These are phyloP conservation scores for Puntigrus tetrazona DNA, from an alignment of 2,113 vertebrate species.

Conservation along the genomic window DNA sequence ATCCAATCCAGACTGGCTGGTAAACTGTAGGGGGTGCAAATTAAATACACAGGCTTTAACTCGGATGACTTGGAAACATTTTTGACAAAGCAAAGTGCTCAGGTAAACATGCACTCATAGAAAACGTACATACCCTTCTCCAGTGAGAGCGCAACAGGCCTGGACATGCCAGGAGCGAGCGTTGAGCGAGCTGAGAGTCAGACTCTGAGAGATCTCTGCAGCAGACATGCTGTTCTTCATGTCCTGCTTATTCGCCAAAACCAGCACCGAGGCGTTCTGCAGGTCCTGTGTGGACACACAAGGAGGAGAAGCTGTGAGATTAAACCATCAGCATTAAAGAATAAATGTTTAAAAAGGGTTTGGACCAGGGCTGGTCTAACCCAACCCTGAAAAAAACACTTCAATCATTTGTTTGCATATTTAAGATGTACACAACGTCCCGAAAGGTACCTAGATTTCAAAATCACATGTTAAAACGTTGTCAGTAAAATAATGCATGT, in stretches of 20 bases:
- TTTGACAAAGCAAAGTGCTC: background rate
- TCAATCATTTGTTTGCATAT: background rate
- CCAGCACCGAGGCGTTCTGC: constrained; percentile 76
- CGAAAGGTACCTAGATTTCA: background rate
- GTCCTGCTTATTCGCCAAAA: constrained; percentile 87
- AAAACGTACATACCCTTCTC: constrained; percentile 80
- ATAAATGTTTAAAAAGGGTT: background rate
- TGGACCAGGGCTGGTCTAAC: background rate
- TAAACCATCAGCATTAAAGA: background rate
- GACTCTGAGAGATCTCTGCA: constrained; percentile 78
- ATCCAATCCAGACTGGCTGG: constrained; percentile 82
- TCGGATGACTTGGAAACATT: background rate
- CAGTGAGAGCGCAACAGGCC: constrained; percentile 83
- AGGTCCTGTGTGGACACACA: constrained; percentile 71
- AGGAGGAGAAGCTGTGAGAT: background rate
- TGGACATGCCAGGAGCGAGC: constrained; percentile 84
- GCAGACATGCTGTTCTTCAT: constrained; percentile 81
- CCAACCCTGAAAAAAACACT: background rate
- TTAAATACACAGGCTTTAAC: background rate
- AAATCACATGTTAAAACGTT: background rate
- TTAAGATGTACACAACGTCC: background rate
- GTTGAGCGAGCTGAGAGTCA: constrained; percentile 80
- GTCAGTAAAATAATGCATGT: background rate
- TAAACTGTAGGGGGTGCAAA: constrained; percentile 64
- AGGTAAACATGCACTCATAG: background rate